Percentiles rank a stretch among this genome's conserved stretches.
phyloP scores from a whole-genome alignment of 2,113 vertebrate species.

The Pseudopipra pipra region DNA sequence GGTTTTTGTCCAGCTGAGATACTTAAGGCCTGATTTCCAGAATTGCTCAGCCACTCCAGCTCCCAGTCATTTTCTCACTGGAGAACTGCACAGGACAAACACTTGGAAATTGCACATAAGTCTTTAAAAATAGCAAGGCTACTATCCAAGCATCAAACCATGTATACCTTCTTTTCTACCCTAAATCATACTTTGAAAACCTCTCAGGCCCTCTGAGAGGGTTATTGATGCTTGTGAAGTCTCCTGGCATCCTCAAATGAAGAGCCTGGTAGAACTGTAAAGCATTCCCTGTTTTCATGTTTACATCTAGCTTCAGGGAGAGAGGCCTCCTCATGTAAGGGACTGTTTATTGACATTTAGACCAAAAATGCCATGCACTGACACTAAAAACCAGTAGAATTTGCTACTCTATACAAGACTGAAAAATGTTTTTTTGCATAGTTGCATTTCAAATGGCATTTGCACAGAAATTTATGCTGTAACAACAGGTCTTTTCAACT shows the following conservation, averaged over 20 bases:
- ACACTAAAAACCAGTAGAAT: background rate
- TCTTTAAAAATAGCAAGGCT: background rate
- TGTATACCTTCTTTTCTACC: background rate
- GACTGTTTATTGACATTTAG: slow-evolving; percentile 1
- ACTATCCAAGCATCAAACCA: background rate
- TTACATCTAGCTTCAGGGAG: background rate
- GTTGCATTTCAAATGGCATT: background rate
- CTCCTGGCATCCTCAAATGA: background rate
- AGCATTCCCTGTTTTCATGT: background rate
- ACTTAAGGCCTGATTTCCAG: background rate
- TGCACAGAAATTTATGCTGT: background rate
- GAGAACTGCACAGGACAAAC: background rate
- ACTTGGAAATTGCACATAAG: background rate
- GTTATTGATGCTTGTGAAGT: background rate
- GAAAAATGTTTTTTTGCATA: background rate
- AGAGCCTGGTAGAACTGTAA: background rate
- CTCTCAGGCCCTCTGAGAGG: background rate
- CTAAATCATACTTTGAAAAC: background rate
- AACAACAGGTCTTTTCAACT: background rate
- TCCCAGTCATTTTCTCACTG: background rate
- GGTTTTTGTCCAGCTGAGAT: background rate
- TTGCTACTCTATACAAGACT: background rate
- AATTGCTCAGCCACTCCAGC: background rate
- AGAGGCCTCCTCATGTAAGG: background rate
- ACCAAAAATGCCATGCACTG: background rate